Conservation (phyloP, 2,888 invertebrate species). For the Ashinkailepas kermadecensis region DNA sequence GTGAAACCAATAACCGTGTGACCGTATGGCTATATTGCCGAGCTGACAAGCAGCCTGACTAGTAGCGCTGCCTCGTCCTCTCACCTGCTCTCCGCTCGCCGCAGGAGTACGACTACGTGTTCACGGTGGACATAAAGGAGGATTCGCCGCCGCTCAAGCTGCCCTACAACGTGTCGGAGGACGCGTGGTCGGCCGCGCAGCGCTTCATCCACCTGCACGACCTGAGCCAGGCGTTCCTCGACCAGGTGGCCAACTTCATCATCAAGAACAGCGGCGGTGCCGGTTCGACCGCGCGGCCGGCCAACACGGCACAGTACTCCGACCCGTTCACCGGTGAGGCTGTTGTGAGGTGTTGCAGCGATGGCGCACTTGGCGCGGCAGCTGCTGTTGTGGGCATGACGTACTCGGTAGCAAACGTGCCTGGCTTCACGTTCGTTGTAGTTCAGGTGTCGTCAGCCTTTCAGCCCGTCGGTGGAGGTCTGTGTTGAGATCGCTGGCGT, state of each 20-base stretch:
- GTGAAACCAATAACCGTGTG: too few relatives aligned
- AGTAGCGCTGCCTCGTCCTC: too few relatives aligned
- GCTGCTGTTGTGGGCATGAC: too few relatives aligned
- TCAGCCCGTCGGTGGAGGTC: too few relatives aligned
- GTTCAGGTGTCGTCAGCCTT: too few relatives aligned
- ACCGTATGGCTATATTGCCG: too few relatives aligned
- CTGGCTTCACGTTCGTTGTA: too few relatives aligned
- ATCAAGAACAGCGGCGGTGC: conserved; percentile 63
- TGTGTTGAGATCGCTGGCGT: too few relatives aligned
- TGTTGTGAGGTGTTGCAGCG: too few relatives aligned
- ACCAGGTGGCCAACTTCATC: conserved; percentile 86
- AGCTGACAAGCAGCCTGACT: too few relatives aligned
- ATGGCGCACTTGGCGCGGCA: too few relatives aligned
- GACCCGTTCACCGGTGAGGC: conserved; percentile 57
- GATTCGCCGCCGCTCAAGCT: conserved; percentile 78
- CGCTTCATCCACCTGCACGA: conserved; percentile 76
- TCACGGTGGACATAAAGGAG: conserved; percentile 90
- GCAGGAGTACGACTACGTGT: conserved; percentile 86
- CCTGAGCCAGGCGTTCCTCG: conserved; percentile 76
- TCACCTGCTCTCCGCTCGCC: background rate
- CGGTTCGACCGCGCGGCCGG: conserved; percentile 30
- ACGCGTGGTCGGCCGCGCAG: conserved; percentile 88
- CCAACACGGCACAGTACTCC: conserved; percentile 42
- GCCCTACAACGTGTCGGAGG: conserved; percentile 81
- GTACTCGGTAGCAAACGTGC: too few relatives aligned